These are phyloP conservation scores for Nettapus auritus DNA, from an alignment of 2,113 vertebrate species.

Conservation along the genomic window DNA sequence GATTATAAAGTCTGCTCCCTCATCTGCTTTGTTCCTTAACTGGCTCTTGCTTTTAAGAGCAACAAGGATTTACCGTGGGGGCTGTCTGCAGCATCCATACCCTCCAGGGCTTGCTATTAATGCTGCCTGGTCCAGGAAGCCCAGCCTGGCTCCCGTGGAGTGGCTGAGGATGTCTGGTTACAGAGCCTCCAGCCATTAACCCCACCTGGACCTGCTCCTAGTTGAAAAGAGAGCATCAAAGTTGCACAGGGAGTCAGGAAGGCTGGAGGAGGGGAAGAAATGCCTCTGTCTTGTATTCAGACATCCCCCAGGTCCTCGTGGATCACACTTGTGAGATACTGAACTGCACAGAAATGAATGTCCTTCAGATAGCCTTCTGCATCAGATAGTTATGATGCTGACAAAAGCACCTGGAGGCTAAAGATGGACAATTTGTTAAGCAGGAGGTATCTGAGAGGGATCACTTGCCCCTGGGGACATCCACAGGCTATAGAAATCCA, in stretches of 20 bases:
- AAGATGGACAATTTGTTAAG: neutral
- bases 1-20: conserved; percentile 16
- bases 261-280: neutral
- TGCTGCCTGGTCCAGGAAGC: accelerated
- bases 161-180: neutral
- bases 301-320: neutral
- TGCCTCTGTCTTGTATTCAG: neutral
- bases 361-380: neutral
- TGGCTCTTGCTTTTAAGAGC: neutral
- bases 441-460: neutral
- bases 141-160: neutral
- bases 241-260: neutral
- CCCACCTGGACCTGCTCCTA: neutral
- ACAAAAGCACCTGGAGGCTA: neutral
- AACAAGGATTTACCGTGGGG: neutral
- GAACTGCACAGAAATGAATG: neutral
- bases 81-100: neutral
- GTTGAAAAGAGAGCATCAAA: neutral
- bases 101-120: neutral
- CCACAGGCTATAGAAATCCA: neutral
- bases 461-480: neutral
- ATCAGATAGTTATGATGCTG: neutral
- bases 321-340: neutral
- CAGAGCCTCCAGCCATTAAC: neutral
- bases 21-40: neutral